Percentiles rank a stretch among this genome's conserved stretches.
These are phyloP conservation scores for Tadarida brasiliensis DNA, from an alignment of 2,797 vertebrate genomes.

Conservation along the genomic window DNA sequence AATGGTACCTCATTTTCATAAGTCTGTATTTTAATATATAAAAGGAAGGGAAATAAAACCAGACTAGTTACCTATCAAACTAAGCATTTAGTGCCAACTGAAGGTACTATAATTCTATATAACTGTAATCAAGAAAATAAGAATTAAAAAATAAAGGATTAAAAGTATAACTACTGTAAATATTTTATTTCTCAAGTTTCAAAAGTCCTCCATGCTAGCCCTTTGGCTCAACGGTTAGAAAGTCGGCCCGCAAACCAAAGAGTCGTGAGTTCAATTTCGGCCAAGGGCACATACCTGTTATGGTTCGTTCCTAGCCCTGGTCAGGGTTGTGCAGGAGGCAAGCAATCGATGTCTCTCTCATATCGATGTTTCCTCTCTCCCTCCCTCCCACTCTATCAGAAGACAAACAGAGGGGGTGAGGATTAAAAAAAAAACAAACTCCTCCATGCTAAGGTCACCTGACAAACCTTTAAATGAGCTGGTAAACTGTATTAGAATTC, in stretches of 20 bases:
- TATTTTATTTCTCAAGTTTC: slow-evolving; percentile 5
- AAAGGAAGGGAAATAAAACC: slow-evolving; percentile 31
- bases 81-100: slow-evolving; percentile 10
- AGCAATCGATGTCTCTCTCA: too few relatives aligned
- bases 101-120: not conserved
- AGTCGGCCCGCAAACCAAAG: too few relatives aligned
- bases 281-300: too few relatives aligned
- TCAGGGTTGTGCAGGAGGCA: too few relatives aligned
- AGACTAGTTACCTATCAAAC: not conserved
- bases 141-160: not conserved
- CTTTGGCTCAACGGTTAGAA: too few relatives aligned
- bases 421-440: not conserved
- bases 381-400: too few relatives aligned
- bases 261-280: too few relatives aligned
- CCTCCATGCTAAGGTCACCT: not conserved
- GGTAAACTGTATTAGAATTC: not conserved
- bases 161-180: not conserved
- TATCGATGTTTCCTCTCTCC: too few relatives aligned
- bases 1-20: not conserved
- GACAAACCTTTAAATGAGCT: slow-evolving; percentile 4
- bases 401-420: too few relatives aligned
- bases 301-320: too few relatives aligned
- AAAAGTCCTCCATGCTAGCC: not conserved
- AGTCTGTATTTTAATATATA: not conserved
- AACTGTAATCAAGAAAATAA: not conserved